Conservation (phyloP, 2,888 invertebrate genomes). For the Mythimna albipuncta region DNA sequence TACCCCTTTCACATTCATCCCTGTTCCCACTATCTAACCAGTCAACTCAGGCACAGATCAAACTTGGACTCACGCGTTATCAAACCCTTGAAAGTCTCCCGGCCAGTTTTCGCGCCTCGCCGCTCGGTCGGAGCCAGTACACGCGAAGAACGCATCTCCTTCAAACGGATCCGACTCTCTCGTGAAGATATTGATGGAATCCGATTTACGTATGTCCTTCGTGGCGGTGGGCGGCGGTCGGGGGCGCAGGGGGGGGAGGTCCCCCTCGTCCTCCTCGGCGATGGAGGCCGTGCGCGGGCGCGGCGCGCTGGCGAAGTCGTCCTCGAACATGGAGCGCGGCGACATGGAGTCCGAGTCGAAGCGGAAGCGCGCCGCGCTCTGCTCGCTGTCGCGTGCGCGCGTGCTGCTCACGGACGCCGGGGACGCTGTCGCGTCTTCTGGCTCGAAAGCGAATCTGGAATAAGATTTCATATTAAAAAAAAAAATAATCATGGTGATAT, state of each 20-base stretch:
- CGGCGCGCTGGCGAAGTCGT: slow-evolving; percentile 92
- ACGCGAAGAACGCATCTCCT: slow-evolving; percentile 96
- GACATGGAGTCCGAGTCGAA: slow-evolving; percentile 87
- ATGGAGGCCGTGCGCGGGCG: slow-evolving; percentile 85
- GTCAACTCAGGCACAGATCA: slow-evolving; percentile 5
- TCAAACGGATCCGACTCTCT: slow-evolving; percentile 97
- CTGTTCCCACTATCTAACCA: neutral
- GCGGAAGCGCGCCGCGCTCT: slow-evolving; percentile 81
- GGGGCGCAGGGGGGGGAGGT: slow-evolving; percentile 80
- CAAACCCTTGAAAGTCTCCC: slow-evolving; percentile 87
- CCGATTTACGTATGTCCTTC: slow-evolving; percentile 95
- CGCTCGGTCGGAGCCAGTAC: slow-evolving; percentile 86
- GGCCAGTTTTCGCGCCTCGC: slow-evolving; percentile 89
- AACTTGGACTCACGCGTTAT: slow-evolving; percentile 79
- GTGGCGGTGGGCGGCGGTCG: slow-evolving; percentile 82
- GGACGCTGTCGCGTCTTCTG: slow-evolving; percentile 81
- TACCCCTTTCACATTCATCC: neutral
- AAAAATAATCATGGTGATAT: too few relatives aligned
- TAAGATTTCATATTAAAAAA: neutral
- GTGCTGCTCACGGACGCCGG: slow-evolving; percentile 80
- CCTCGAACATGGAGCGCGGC: slow-evolving; percentile 91
- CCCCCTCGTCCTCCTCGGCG: slow-evolving; percentile 87
- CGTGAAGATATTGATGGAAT: slow-evolving; percentile 97
- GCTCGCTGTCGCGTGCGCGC: slow-evolving; percentile 78
- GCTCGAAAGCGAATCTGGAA: slow-evolving; percentile 83